Evolutionary conservation across 2,888 invertebrate species (phyloP).

Genomic region (Quadroppia sp.): DNA sequence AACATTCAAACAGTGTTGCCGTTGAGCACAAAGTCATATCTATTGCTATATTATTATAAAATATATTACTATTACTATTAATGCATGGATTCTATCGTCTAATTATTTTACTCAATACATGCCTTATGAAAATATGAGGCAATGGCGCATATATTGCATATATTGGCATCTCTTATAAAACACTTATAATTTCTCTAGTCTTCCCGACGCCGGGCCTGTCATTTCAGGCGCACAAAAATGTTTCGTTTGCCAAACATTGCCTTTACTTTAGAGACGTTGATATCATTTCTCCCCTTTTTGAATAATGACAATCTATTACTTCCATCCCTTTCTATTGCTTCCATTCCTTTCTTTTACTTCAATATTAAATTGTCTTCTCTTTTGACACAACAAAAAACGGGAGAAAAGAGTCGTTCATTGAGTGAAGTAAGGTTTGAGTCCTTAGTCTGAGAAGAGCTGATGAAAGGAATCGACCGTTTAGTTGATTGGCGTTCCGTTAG

Average conservation of each 20-base stretch:
- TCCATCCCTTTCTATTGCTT: no score
- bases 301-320: slow-evolving; percentile 35
- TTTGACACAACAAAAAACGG: neutral
- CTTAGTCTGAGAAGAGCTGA: neutral
- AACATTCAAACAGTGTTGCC: neutral
- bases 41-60: neutral
- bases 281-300: slow-evolving; percentile 17
- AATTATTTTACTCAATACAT: slow-evolving; percentile 36
- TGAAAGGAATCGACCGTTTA: slow-evolving; percentile 31
- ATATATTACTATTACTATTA: slow-evolving; percentile 27
- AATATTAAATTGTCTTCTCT: slow-evolving; percentile 30
- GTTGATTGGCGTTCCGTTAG: slow-evolving; percentile 28
- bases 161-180: slow-evolving; percentile 35
- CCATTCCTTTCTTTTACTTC: slow-evolving; percentile 10
- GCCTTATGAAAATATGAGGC: slow-evolving; percentile 22
- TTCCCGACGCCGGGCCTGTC: slow-evolving; percentile 20
- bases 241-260: slow-evolving; percentile 19
- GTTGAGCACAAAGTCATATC: neutral
- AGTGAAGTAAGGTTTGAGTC: neutral
- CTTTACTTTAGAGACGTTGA: neutral
- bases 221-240: slow-evolving; percentile 18
- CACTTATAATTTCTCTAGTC: slow-evolving; percentile 32
- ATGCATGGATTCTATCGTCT: slow-evolving; percentile 21
- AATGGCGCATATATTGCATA: slow-evolving; percentile 31
- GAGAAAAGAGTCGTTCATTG: neutral